Percentiles rank a stretch among this genome's conserved stretches.
Evolutionary conservation across 2,797 vertebrate genomes (phyloP).

Genomic region (Zenarchopterus dispar): DNA sequence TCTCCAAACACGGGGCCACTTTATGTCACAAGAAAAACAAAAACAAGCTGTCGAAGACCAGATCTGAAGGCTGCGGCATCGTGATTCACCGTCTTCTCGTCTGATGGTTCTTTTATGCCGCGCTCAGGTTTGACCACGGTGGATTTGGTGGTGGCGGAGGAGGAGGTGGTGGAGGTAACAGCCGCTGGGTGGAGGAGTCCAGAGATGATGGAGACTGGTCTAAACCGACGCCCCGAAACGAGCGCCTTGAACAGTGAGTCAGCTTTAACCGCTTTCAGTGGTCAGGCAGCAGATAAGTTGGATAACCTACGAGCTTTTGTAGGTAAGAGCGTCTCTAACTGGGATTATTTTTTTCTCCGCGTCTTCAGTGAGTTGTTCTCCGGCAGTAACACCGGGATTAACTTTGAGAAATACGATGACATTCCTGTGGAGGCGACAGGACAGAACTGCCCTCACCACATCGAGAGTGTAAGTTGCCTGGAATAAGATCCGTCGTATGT

Average conservation of each 20-base stretch:
- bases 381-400: conserved; percentile 96
- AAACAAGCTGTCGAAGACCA: too few species aligned
- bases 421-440: conserved; percentile 98
- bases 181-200: conserved; percentile 92
- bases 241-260: conserved; percentile 92
- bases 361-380: conserved; percentile 90
- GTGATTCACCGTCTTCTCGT: too few species aligned
- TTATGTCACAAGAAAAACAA: too few species aligned
- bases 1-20: background rate
- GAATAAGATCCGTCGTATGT: background rate
- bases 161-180: conserved; percentile 82
- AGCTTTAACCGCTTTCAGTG: too few species aligned
- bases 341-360: background rate
- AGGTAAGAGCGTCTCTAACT: background rate
- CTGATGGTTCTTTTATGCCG: background rate
- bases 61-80: too few species aligned
- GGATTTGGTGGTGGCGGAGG: conserved; percentile 71
- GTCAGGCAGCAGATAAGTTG: too few species aligned
- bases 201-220: conserved; percentile 96
- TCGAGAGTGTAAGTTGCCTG: conserved; percentile 88
- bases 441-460: conserved; percentile 92
- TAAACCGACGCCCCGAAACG: conserved; percentile 91
- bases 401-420: conserved; percentile 98
- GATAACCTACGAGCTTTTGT: too few species aligned
- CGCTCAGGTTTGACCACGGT: conserved; percentile 86